Percentiles rank a stretch among this genome's conserved stretches.
Evolutionary conservation across 2,797 vertebrate genomes (phyloP).

Genomic region (Acropternis orthonyx): DNA sequence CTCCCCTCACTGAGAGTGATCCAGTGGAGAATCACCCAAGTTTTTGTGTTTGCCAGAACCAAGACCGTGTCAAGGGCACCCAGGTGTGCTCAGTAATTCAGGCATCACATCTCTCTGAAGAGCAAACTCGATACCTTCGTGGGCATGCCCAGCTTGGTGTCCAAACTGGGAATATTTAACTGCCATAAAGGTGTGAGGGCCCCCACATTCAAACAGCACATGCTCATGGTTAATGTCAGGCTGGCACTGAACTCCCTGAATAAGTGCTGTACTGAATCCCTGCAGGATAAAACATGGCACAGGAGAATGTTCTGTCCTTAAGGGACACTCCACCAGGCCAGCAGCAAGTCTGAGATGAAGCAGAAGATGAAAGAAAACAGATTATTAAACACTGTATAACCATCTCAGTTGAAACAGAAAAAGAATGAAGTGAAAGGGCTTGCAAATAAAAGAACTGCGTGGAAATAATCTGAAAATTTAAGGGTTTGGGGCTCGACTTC

Average conservation of each 20-base stretch:
- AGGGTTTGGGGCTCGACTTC: background rate
- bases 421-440: background rate
- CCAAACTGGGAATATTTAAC: background rate
- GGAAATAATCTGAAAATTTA: background rate
- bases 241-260: background rate
- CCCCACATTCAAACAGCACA: background rate
- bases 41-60: background rate
- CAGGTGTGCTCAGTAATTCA: background rate
- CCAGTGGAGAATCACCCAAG: too few relatives aligned
- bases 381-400: background rate
- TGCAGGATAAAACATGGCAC: background rate
- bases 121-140: background rate
- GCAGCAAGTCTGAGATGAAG: background rate
- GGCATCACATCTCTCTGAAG: background rate
- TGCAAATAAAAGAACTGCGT: background rate
- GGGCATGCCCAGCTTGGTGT: background rate
- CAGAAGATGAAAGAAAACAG: background rate
- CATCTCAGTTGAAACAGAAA: too few relatives aligned
- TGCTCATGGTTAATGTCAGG: background rate
- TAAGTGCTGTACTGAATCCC: background rate
- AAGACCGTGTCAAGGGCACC: background rate
- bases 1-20: background rate
- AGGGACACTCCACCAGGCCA: background rate
- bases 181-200: background rate
- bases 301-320: background rate